Base-by-base conservation (phyloP, 92 coral and sea anemone species). In the Zoanthus gigantus region DNA sequence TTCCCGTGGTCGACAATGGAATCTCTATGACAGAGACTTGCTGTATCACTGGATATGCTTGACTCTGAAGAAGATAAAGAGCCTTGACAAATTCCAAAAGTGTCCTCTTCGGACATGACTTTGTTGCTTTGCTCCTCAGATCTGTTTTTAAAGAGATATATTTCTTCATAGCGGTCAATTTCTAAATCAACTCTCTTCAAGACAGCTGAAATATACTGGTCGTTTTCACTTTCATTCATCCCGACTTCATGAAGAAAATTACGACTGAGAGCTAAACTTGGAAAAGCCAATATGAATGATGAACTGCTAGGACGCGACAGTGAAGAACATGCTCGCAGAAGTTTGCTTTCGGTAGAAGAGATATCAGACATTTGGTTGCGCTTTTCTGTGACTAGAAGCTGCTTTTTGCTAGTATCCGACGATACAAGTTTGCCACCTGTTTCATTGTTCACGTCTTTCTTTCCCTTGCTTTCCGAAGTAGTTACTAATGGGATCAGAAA, bases 131-230 rank as follows among this genome's bases (percentile, higher is more conserved):
- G 53, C 17, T 67, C 85, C 46, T 81, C 45, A 15, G 75, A 18
- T 81, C 60, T 68, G 29, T 63, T 81, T 47, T 48, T 46, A 11
- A 65, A 66, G 10, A 81, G 47, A 28, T 63, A 31, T 29, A 28
- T 15, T 18, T 81, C 76, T 16, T 81, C 75, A 18, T 81, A 66
- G 44, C 34, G 72, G 45, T 81, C 75, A 67, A 81, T 81, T 81
- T 81, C 85, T 31, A 45, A 13, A 8, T 65, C 30, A 48, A 66
- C 29, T 31, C 23, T 74, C 74, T 67, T 66, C 14, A 66, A 42
- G 46, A 81, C 57, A 81, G 75, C 74, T 23, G 85, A 12, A 65
- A 81, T 65, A 81, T 65, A 81, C 61, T 46, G 23, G n/a, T 81
- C 85, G 44, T 81, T 73, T 2, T 81, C 75, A 44, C 47, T 47